Base-by-base conservation (phyloP, 2,888 invertebrate genomes). In the Lasioglossum malachurum region DNA sequence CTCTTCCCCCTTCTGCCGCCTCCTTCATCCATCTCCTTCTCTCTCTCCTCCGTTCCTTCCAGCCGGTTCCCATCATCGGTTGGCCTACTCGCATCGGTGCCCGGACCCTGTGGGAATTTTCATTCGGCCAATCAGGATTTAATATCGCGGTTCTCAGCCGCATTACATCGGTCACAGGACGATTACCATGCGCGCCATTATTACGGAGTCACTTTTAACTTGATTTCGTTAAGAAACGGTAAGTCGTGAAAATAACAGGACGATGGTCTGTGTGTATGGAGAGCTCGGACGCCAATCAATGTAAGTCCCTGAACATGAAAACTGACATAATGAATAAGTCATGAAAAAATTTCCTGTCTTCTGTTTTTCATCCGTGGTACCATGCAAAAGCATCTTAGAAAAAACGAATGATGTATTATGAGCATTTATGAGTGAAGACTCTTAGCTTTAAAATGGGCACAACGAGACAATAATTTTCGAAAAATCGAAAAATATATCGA, bases 41-140 rank as follows among this genome's bases (percentile, higher is more conserved):
- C 31, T 60, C 31, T 4, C 46, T 23, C 35, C 23, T 27, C 19
- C 19, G 69, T 49, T 49, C 31, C 27, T 74, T n/a, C 41, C 16
- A 14, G 10, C 46, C 35, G 7, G 64, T 64, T 31, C 53, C 38
- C n/a, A 4, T 12, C 64, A 31, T 69, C 31, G 60, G 31, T 41
- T 74, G 57, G 60, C 14, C 77, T 72, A 19, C 60, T 46, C 19
- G 77, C 74, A 78, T 84, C 46, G 64, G 38, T 31, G 38, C 27
- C 2, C 14, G 46, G n/a, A 31, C 60, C 72, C 75, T 78, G 38
- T 41, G 75, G 75, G 84, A 85, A 85, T 85, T 84, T 72, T 64
- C 78, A 53, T 78, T 75, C 78, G 72, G 49, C 27, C 71, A 60
- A 35, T 38, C 82, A n/a, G 41, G 49, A 60, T 83, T 76, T 82